phyloP scores from a whole-genome alignment of 2,888 invertebrate species.

The Drosophila lacicola region DNA sequence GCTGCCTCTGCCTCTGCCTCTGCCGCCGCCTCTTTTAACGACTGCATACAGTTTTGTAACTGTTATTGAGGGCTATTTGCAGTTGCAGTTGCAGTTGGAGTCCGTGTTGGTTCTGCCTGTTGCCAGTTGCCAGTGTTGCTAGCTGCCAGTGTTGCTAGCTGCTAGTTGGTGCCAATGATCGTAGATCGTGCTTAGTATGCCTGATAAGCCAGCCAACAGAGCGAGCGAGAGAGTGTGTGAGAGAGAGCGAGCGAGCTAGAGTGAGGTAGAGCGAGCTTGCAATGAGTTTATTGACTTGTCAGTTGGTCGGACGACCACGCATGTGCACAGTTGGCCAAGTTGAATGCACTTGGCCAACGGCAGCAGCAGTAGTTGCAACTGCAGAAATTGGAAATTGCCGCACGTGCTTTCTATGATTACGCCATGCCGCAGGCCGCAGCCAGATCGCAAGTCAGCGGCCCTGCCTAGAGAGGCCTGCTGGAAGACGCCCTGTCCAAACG shows the following conservation, averaged over 20 bases:
- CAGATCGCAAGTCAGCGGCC: conserved; percentile 10
- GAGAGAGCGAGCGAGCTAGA: neutral
- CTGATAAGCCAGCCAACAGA: conserved; percentile 65
- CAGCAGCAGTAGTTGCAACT: conserved; percentile 11
- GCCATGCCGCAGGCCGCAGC: conserved; percentile 33
- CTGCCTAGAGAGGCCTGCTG: conserved; percentile 3
- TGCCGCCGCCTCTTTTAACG: conserved; percentile 45
- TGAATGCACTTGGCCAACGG: conserved; percentile 67
- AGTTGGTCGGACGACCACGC: conserved; percentile 62
- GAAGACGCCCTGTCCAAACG: conserved; percentile 23
- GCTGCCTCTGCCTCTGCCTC: conserved; percentile 21
- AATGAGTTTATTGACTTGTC: conserved; percentile 80
- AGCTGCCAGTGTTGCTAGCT: conserved; percentile 30
- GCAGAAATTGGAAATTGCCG: conserved; percentile 71
- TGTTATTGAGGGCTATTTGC: conserved; percentile 80
- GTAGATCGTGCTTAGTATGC: conserved; percentile 78
- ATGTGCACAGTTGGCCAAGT: conserved; percentile 72
- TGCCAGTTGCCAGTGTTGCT: conserved; percentile 14
- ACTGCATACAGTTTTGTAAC: conserved; percentile 80
- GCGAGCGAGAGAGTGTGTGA: neutral
- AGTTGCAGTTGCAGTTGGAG: conserved; percentile 38
- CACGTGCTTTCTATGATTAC: conserved; percentile 78
- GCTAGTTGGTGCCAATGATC: conserved; percentile 64
- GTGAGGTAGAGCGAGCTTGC: conserved; percentile 14
- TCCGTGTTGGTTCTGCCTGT: conserved; percentile 51